Percentiles rank a stretch among this genome's conserved stretches.
These are phyloP conservation scores for Drosophila sp. DNA, from an alignment of 1,140 invertebrate genomes.

Conservation along the genomic window DNA sequence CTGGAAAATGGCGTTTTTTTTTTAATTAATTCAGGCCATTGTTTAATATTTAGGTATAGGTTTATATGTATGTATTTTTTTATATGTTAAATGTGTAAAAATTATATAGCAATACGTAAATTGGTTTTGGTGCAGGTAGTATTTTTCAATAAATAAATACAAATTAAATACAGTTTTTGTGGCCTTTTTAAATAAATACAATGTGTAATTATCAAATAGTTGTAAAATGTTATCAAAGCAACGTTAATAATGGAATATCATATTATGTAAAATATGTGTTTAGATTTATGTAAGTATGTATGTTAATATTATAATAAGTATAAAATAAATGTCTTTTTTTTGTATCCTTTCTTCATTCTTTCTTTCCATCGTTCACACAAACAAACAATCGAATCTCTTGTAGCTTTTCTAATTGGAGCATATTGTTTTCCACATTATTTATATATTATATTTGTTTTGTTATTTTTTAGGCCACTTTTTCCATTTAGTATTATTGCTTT, in stretches of 20 bases:
- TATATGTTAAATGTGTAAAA: slow-evolving; percentile 30
- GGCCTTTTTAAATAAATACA: slow-evolving; percentile 73
- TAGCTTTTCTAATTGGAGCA: neutral
- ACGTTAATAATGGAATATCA: slow-evolving; percentile 63
- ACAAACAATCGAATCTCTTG: slow-evolving; percentile 1
- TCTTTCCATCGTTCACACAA: slow-evolving; percentile 14
- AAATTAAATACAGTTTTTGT: slow-evolving; percentile 80
- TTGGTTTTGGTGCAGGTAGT: slow-evolving; percentile 63
- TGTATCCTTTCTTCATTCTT: slow-evolving; percentile 12
- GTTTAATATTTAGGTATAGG: neutral
- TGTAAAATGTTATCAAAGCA: slow-evolving; percentile 29
- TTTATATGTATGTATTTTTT: slow-evolving; percentile 4
- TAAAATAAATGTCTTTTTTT: slow-evolving; percentile 77
- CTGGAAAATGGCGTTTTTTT: slow-evolving; percentile 36
- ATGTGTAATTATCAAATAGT: slow-evolving; percentile 44
- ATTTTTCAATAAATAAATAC: slow-evolving; percentile 72
- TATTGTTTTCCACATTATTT: neutral
- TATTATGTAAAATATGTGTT: slow-evolving; percentile 42
- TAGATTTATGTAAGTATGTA: slow-evolving; percentile 27
- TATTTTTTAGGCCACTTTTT: neutral
- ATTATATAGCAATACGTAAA: slow-evolving; percentile 59
- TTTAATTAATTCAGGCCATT: slow-evolving; percentile 35
- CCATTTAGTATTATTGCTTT: slow-evolving; percentile 1
- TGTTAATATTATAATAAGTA: slow-evolving; percentile 51
- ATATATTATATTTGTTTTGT: slow-evolving; percentile 1